phyloP scores from a whole-genome alignment of 2,888 invertebrate species.

The Dolichomitus sp. region DNA sequence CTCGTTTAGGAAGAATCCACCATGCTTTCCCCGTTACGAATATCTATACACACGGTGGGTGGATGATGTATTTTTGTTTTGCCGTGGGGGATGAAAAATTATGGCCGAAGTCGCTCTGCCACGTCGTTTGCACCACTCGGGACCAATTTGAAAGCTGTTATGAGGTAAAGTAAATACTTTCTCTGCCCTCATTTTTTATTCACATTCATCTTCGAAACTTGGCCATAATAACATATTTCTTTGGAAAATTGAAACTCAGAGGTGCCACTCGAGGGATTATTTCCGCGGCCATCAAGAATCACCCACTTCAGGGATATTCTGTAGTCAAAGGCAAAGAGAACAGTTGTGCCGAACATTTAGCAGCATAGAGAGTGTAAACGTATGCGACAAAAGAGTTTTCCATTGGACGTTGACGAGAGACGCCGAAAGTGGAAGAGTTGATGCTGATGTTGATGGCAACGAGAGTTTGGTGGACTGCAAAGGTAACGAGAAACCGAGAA shows the following conservation, averaged over 20 bases:
- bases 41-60: constrained; percentile 17
- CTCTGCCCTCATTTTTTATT: constrained; percentile 12
- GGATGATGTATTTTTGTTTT: constrained; percentile 55
- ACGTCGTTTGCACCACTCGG: constrained; percentile 41
- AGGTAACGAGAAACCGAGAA: constrained; percentile 70
- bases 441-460: constrained; percentile 15
- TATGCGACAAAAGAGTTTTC: not conserved
- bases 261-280: not conserved
- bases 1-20: constrained; percentile 44
- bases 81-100: constrained; percentile 53
- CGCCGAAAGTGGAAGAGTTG: constrained; percentile 8
- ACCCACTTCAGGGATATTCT: not conserved
- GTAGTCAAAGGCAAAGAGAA: not conserved
- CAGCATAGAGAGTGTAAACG: not conserved
- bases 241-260: not conserved
- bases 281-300: not conserved
- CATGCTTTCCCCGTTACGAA: not conserved
- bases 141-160: constrained; percentile 60
- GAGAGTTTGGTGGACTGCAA: constrained; percentile 3
- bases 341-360: not conserved
- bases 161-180: constrained; percentile 48
- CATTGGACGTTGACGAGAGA: constrained; percentile 21
- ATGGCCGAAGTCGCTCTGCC: constrained; percentile 56
- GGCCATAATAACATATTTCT: constrained; percentile 12
- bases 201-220: constrained; percentile 47